phyloP scores from a whole-genome alignment of 2,888 invertebrate genomes.

The Leistus spinibarbis region DNA sequence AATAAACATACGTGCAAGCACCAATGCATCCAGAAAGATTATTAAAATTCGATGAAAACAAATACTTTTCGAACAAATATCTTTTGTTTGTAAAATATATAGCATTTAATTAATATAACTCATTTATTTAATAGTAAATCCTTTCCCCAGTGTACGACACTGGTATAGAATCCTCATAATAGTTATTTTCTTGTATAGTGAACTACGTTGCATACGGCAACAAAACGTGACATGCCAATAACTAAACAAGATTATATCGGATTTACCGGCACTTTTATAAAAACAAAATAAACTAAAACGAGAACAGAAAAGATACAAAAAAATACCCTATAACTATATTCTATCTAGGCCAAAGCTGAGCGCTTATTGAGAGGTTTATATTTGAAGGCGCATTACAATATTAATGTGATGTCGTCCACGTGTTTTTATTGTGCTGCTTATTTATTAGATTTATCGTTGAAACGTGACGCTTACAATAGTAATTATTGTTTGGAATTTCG shows the following conservation, averaged over 20 bases:
- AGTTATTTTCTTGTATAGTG: not conserved
- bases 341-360: conserved; percentile 5
- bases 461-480: not conserved
- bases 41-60: too few relatives aligned
- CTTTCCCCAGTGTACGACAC: too few relatives aligned
- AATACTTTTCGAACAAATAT: too few relatives aligned
- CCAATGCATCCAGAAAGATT: too few relatives aligned
- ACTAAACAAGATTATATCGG: not conserved
- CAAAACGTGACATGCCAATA: not conserved
- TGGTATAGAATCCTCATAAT: not conserved
- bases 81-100: too few relatives aligned
- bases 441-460: not conserved
- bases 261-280: conserved; percentile 1
- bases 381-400: not conserved
- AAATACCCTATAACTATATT: not conserved
- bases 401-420: not conserved
- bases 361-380: not conserved
- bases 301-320: not conserved
- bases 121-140: too few relatives aligned
- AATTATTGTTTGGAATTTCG: not conserved
- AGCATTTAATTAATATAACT: too few relatives aligned
- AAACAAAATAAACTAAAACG: not conserved
- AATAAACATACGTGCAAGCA: too few relatives aligned
- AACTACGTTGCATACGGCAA: not conserved
- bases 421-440: not conserved